Base-by-base conservation (phyloP, 2,888 invertebrate genomes). In the Drosophila mimica region DNA sequence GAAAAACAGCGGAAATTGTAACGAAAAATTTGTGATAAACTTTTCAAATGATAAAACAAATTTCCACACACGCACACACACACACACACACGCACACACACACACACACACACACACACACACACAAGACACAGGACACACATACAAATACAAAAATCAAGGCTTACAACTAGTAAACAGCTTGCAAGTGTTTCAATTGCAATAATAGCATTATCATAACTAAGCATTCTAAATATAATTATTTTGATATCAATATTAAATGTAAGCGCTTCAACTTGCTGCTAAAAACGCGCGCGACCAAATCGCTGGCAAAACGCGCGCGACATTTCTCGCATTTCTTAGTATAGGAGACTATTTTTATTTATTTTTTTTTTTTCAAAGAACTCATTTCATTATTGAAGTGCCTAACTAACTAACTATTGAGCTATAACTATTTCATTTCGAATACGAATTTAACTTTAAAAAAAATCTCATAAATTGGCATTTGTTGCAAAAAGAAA, bases 11-110 rank as follows among this genome's bases (percentile, higher is more conserved):
- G 65, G 48, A 76, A 73, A 73, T 72, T 72, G 58, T 66, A 69
- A 63, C 66, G 68, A 80, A 76, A 71, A 76, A 76, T 82, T 84
- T 83, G 82, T 83, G 82, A 83, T 83, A 83, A 76, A 73, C 88
- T 84, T 76, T 88, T 88, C 72, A 69, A 79, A 84, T 78, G 85
- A 85, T 54, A 79, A 81, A 69, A 72, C 68, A 71, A 79, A 76
- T 81, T 89, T 87, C 68, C 76, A 70, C 43, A 70, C 38, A 67
- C 34, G 38, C 34, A 58, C 36, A 65, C 60, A 59, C 52, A 49
- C 33, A 36, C 57, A 60, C 31, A 60, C 36, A 53, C 15, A 56
- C 25, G 3, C 25, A 59, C 20, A 60, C 40, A 59, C 20, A 60
- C 15, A 71, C 31, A 52, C 28, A 48, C 48, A 46, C 34, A 58